Conservation (phyloP, 2,888 invertebrate genomes). For the Lasioglossum marginatum region DNA sequence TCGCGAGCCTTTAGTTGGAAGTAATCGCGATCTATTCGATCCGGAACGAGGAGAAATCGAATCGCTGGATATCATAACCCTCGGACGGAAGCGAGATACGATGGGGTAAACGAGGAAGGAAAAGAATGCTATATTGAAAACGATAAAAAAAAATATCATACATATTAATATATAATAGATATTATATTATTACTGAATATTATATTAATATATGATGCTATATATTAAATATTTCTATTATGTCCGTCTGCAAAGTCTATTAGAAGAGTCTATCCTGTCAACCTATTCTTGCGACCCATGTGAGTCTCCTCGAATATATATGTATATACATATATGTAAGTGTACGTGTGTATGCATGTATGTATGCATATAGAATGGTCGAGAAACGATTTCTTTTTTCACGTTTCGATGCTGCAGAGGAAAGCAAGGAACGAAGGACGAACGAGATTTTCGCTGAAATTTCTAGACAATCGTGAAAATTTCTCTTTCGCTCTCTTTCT, state of each 20-base stretch:
- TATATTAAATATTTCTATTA: constrained; percentile 83
- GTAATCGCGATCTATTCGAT: constrained; percentile 26
- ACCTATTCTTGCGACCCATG: constrained; percentile 74
- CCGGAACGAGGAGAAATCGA: constrained; percentile 9
- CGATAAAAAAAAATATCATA: constrained; percentile 74
- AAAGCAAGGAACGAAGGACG: neutral
- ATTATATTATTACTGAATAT: constrained; percentile 78
- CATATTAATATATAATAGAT: constrained; percentile 76
- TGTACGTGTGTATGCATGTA: constrained; percentile 66
- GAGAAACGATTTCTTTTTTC: constrained; percentile 49
- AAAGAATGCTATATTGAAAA: constrained; percentile 69
- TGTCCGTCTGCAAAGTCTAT: constrained; percentile 84
- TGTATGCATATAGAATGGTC: constrained; percentile 62
- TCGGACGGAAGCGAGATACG: constrained; percentile 51
- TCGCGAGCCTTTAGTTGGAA: neutral
- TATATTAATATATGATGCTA: constrained; percentile 78
- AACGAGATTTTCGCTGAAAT: constrained; percentile 35
- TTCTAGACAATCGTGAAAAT: neutral
- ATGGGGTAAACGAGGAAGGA: constrained; percentile 17
- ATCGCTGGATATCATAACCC: constrained; percentile 53
- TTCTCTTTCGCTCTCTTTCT: constrained; percentile 19
- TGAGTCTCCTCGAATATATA: constrained; percentile 70
- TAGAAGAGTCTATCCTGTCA: constrained; percentile 82
- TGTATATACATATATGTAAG: constrained; percentile 67
- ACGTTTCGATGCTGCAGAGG: constrained; percentile 49